Base-by-base conservation (phyloP, 2,888 invertebrate species). In the Polyommatus icarus region DNA sequence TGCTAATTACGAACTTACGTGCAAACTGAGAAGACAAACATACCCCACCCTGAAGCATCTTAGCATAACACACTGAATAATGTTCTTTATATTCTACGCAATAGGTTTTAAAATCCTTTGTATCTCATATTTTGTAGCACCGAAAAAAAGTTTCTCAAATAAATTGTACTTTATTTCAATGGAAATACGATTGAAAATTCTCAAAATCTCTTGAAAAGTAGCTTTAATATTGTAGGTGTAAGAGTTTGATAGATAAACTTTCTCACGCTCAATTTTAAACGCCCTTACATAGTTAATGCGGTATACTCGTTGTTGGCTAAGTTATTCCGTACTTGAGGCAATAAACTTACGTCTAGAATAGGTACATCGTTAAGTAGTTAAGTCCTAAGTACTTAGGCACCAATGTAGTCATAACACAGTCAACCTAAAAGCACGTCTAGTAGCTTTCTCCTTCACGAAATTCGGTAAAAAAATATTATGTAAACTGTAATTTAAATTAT, bases 181-280 rank as follows among this genome's bases (percentile, higher is more conserved):
- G 7, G 12, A 1, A 3, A 15, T 18, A 75, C 50, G 29, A 12
- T 54, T n/a, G 46, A 75, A 50, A 24, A 32, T 32, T 32, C 32
- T 32, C 32, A 32, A 32, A 32, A 29, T 29, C 46, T 5, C 5
- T 29, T 75, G 75, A 1, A 75, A 12, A 54, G 0, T 3, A 12
- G 5, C 54, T 54, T 32, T 32, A 67, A 54, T 24, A 7, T 75
- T 46, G 24, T 20, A 50, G 75, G 24, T 29, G 72, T 59, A 40
- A 24, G 46, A 59, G 57, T 77, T 72, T 72, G 73, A 72, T 73
- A 72, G 57, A 73, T 36, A 72, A 77, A 77, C 57, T 77, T 77
- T 77, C 77, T 77, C 73, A 77, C 77, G 59, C 77, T 77, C 59
- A 73, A 77, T 72, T 57, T 77, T 75, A 29, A 75, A 75, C 24